A percentile compares a stretch with the other conserved stretches of the same genome.
Evolutionary conservation across 2,113 vertebrate species (phyloP).

Genomic region (Mormoops blainvillei): DNA sequence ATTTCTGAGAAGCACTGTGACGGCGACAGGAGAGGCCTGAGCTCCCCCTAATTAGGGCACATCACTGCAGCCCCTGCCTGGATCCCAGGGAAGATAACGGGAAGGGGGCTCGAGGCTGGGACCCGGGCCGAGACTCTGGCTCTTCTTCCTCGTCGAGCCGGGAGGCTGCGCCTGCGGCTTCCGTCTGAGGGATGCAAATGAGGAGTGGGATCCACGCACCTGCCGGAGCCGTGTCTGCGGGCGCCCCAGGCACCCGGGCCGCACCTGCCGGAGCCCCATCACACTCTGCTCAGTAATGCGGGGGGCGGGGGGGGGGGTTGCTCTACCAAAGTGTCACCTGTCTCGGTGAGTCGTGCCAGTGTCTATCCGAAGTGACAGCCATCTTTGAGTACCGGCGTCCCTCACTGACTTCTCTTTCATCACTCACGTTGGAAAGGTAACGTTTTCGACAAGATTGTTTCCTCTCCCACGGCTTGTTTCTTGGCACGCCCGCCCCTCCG

Average conservation of each 20-base stretch:
- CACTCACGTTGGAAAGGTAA: conserved; percentile 80
- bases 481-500: not conserved
- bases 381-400: conserved; percentile 90
- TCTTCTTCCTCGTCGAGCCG: not conserved
- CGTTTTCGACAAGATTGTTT: conserved; percentile 79
- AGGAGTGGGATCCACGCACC: conserved; percentile 74
- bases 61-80: fast-evolving
- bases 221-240: conserved; percentile 76
- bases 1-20: conserved; percentile 7
- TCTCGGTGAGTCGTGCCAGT: conserved; percentile 88
- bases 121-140: fast-evolving
- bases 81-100: not conserved
- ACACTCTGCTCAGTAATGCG: conserved; percentile 81
- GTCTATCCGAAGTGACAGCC: conserved; percentile 93
- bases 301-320: conserved; percentile 82
- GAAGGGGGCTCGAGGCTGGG: not conserved
- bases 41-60: fast-evolving
- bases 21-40: not conserved
- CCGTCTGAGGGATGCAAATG: conserved; percentile 72
- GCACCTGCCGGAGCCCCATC: conserved; percentile 78
- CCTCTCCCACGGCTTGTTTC: conserved; percentile 65
- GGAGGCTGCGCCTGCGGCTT: conserved; percentile 54
- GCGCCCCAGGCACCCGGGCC: conserved; percentile 81
- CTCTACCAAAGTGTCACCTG: conserved; percentile 93
- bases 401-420: conserved; percentile 86